Percentiles rank a stretch among this genome's conserved stretches.
Conservation (phyloP, 2,888 invertebrate species). For the Phyllotreta striolata region DNA sequence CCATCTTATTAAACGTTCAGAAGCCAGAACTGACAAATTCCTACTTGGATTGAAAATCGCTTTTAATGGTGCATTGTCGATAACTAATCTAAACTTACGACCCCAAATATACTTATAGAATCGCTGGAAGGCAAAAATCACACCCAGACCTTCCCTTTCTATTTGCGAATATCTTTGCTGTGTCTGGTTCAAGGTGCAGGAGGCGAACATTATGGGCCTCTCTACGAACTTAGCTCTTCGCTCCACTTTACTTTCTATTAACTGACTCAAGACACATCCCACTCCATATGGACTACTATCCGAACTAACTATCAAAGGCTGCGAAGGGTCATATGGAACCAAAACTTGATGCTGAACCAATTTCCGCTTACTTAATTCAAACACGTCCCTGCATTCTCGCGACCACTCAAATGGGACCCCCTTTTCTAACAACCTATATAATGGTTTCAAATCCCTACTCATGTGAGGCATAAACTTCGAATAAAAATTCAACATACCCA, state of each 20-base stretch:
- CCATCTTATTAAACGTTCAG: conserved; percentile 19
- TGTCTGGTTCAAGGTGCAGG: conserved; percentile 9
- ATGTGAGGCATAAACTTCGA: conserved; percentile 15
- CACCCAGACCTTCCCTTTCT: conserved; percentile 18
- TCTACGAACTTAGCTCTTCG: conserved; percentile 1
- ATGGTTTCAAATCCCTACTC: conserved; percentile 13
- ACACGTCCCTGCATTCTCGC: background rate
- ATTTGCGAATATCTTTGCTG: conserved; percentile 21
- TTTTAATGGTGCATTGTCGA: conserved; percentile 17
- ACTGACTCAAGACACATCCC: conserved; percentile 15
- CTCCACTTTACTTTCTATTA: conserved; percentile 6
- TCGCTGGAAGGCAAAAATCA: conserved; percentile 19
- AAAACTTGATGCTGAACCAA: conserved; percentile 1
- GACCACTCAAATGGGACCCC: conserved; percentile 5
- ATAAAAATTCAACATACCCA: conserved; percentile 18
- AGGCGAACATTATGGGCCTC: conserved; percentile 18
- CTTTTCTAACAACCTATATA: conserved; percentile 11
- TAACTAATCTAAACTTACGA: conserved; percentile 16
- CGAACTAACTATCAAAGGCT: conserved; percentile 13
- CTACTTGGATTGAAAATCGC: conserved; percentile 19
- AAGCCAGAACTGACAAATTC: conserved; percentile 5
- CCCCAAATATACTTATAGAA: conserved; percentile 25
- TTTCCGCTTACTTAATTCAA: conserved; percentile 11
- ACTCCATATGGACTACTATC: conserved; percentile 12
- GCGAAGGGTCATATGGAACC: conserved; percentile 14